Percentiles rank a stretch among this genome's conserved stretches.
phyloP scores from a whole-genome alignment of 2,113 vertebrate species.

The Hylia prasina region DNA sequence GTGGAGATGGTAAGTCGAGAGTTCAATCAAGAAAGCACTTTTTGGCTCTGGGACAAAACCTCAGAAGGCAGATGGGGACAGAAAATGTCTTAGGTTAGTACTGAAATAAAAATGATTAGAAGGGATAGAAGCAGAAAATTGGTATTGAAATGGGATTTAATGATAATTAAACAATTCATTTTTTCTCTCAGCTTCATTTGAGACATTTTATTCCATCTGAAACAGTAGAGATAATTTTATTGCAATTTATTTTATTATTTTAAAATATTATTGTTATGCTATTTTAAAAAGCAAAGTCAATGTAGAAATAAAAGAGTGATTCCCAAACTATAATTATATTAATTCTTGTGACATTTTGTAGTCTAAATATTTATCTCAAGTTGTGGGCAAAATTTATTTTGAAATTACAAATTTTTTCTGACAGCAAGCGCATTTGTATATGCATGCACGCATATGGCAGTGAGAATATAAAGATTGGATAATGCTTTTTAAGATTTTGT shows the following conservation, averaged over 20 bases:
- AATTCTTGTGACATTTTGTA: not conserved
- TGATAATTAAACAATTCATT: not conserved
- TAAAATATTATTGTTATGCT: not conserved
- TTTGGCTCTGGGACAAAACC: not conserved
- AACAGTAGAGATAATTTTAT: not conserved
- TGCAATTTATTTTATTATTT: not conserved
- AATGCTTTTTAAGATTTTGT: not conserved
- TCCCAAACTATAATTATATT: not conserved
- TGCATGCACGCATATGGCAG: not conserved
- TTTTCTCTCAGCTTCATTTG: not conserved
- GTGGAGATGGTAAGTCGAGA: fast-evolving
- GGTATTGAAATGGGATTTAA: not conserved
- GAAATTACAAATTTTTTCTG: not conserved
- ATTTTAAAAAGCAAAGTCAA: not conserved
- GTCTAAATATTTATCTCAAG: not conserved
- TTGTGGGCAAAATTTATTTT: not conserved
- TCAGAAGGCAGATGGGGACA: not conserved
- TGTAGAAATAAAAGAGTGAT: not conserved
- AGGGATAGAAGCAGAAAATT: not conserved
- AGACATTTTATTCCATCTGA: not conserved
- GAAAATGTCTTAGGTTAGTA: not conserved
- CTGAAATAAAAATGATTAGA: not conserved
- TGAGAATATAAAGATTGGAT: not conserved
- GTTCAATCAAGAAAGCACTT: not conserved
- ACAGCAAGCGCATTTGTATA: not conserved